Evolutionary conservation across 37 sponge, comb jelly and placozoan species (phyloP), one percentile per base, ranked within the genome.

Genomic region (Mnemiopsis leidyi): DNA sequence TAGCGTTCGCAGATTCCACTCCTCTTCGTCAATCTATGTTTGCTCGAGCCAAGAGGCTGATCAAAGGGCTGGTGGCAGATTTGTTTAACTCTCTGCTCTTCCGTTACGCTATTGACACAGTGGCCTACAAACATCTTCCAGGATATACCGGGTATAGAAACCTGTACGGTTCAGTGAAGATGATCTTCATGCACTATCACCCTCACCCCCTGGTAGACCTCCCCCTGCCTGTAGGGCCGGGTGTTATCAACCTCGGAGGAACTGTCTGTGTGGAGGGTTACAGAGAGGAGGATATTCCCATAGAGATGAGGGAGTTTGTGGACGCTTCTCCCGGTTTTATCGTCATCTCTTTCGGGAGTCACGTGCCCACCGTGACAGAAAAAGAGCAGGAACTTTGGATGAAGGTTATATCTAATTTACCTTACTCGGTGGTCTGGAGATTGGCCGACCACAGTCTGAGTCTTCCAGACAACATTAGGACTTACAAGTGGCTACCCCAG

Each of bases 301-400:
- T 1, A 0, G 61, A 85, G 0, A 3, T 85, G 26, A 38, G 61
- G 39, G 61, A 38, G 9, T 85, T 85, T 26, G 29, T 85, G 25
- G 90, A 85, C 28, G 1, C 40, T n/a, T 39, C 90, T 13, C 61
- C 61, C 61, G 75, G 75, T n/a, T 85, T 85, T 21, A 85, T 85
- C 30, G 9, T 85, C 29, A 85, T 85, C 0, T 85, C 90, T 9
- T 85, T 85, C 39, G 90, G 90, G n/a, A 85, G 90, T 37, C 90
- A 29, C 29, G n/a, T 85, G 33, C 13, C 9, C 7, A 13, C 2
- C 25, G 3, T 85, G 21, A 33, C 79, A 2, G 29, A 13, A 7
- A 2, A 39, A 7, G 90, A 85, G 35, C 24, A 28, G 36, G 0
- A 28, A 18, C 90, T 85, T 1, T 85, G 90, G 90, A 13, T 85